A percentile compares a stretch with the other conserved stretches of the same genome.
Evolutionary conservation across 2,888 invertebrate genomes (phyloP).

Genomic region (Clostera curtula): DNA sequence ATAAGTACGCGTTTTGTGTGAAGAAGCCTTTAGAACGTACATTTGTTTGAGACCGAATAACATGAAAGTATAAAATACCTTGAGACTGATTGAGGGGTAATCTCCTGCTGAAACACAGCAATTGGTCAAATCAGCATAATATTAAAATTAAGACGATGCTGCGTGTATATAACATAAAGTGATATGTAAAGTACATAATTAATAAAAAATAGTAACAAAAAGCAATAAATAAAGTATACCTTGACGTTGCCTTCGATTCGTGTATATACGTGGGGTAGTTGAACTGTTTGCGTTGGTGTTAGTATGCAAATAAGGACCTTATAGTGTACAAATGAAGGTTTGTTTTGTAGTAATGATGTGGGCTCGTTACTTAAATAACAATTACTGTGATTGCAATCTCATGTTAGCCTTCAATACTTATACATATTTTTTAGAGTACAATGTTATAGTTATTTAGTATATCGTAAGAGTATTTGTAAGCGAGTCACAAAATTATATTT

Average conservation of each 20-base stretch:
- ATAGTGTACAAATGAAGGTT: slow-evolving; percentile 46
- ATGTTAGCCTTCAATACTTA: slow-evolving; percentile 75
- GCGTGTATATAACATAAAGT: slow-evolving; percentile 63
- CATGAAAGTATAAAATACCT: slow-evolving; percentile 10
- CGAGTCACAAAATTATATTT: slow-evolving; percentile 73
- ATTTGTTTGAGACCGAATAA: slow-evolving; percentile 16
- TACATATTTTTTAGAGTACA: slow-evolving; percentile 76
- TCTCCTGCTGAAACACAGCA: slow-evolving; percentile 32
- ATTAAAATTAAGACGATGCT: slow-evolving; percentile 28
- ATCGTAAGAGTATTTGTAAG: slow-evolving; percentile 64
- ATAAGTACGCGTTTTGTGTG: no score
- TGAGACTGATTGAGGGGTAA: slow-evolving; percentile 57
- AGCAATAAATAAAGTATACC: slow-evolving; percentile 75
- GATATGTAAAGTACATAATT: slow-evolving; percentile 68
- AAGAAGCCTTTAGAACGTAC: no score
- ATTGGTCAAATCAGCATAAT: slow-evolving; percentile 50
- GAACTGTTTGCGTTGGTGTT: slow-evolving; percentile 45
- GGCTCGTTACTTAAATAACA: slow-evolving; percentile 72
- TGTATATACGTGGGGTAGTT: slow-evolving; percentile 57
- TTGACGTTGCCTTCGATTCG: slow-evolving; percentile 70
- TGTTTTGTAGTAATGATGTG: slow-evolving; percentile 66
- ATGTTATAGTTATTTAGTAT: slow-evolving; percentile 74
- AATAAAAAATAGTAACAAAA: slow-evolving; percentile 59
- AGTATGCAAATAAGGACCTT: slow-evolving; percentile 35
- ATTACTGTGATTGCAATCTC: slow-evolving; percentile 74